These are phyloP conservation scores for Lepeophtheirus salmonis DNA, from an alignment of 1,140 invertebrate species.

Conservation along the genomic window DNA sequence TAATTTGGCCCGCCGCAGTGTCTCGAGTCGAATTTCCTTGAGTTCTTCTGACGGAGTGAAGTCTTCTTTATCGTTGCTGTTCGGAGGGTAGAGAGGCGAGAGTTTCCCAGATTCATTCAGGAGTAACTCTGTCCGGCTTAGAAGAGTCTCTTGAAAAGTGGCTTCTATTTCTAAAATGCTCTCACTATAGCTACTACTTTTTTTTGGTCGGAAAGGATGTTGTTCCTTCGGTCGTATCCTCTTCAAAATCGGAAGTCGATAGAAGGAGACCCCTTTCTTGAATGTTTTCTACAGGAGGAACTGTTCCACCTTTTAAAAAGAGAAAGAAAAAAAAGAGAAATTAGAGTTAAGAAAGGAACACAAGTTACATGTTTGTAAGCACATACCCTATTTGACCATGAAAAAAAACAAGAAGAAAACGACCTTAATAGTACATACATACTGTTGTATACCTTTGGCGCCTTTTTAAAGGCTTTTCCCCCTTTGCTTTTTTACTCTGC, in stretches of 20 bases:
- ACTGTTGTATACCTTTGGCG: too few relatives aligned
- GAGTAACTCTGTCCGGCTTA: neutral
- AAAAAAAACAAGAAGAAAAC: too few relatives aligned
- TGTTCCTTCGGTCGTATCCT: neutral
- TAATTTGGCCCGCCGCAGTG: neutral
- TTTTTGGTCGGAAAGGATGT: too few relatives aligned
- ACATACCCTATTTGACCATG: neutral
- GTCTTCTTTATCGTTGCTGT: too few relatives aligned
- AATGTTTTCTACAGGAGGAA: neutral
- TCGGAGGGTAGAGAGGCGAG: neutral
- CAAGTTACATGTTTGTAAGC: neutral
- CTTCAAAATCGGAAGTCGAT: neutral
- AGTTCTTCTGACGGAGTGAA: neutral
- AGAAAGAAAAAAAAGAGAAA: neutral
- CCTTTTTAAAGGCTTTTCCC: too few relatives aligned
- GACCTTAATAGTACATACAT: too few relatives aligned
- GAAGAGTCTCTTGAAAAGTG: neutral
- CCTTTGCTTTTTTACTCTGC: too few relatives aligned
- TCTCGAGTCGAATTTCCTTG: neutral
- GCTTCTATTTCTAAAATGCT: neutral
- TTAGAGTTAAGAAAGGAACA: neutral
- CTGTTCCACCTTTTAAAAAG: neutral
- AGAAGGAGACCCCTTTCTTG: neutral
- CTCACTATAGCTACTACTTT: neutral
- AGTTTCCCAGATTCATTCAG: neutral